phyloP scores from a whole-genome alignment of 2,797 vertebrate genomes.

The Odontamblyopus rebecca region DNA sequence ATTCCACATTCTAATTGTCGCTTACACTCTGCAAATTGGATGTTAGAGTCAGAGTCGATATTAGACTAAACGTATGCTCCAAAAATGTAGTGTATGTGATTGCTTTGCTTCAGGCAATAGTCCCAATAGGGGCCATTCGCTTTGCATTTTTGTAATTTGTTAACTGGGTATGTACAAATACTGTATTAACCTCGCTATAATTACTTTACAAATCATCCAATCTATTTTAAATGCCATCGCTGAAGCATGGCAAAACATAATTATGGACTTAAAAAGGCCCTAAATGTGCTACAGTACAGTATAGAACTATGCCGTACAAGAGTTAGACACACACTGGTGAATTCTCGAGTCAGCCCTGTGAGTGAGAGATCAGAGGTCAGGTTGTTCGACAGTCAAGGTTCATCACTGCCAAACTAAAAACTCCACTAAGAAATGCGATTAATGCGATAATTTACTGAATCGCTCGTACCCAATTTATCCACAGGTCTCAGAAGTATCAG shows the following conservation, averaged over 20 bases:
- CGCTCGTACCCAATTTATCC: not conserved
- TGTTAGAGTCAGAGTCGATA: not conserved
- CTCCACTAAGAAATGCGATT: too few species aligned
- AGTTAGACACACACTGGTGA: not conserved
- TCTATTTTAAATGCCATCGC: not conserved
- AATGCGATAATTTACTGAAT: too few species aligned
- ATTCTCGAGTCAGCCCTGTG: too few species aligned
- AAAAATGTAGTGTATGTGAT: not conserved
- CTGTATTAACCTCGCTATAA: conserved; percentile 3
- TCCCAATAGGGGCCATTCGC: not conserved
- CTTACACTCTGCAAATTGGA: not conserved
- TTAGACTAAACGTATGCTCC: not conserved
- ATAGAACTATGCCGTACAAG: not conserved
- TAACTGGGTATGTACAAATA: not conserved
- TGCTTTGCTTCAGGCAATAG: not conserved
- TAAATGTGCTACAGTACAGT: not conserved
- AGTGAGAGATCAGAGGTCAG: not conserved
- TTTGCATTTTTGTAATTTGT: conserved; percentile 1
- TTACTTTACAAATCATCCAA: conserved; percentile 1
- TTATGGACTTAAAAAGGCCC: not conserved
- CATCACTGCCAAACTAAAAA: too few species aligned
- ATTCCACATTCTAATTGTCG: not conserved
- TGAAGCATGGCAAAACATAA: not conserved
- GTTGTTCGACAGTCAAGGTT: not conserved
- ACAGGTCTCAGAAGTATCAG: too few species aligned